Evolutionary conservation across 2,888 invertebrate genomes (phyloP), one percentile per base, ranked within the genome.

Genomic region (Euproctis similis): DNA sequence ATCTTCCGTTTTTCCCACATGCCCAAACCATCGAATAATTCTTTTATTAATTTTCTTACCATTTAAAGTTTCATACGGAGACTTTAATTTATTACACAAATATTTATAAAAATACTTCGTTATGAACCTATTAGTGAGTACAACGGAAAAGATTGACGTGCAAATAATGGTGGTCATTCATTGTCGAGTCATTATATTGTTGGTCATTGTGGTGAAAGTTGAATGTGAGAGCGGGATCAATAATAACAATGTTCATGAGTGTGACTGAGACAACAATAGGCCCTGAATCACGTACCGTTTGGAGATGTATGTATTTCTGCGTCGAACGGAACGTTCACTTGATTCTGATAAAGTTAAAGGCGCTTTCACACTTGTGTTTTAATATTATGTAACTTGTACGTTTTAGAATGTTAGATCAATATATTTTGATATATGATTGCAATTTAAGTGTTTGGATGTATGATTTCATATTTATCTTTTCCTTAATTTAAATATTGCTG

Each of bases 231-330:
- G 41, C 23, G 42, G 31, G 47, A 56, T n/a, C 30, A 39, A 31
- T 28, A 34, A 31, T 37, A 31, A 31, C 4, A 22, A 39, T 34
- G 35, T 38, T 12, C 31, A 32, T 38, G 33, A 33, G 47, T 46
- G 30, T 30, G 39, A 62, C 40, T 30, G 51, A 43, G 48, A 54
- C 6, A 9, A 22, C 8, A 19, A 26, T 4, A 39, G 31, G 31
- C 32, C 31, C 36, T 58, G 55, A 59, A 58, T 58, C 67, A 63
- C 42, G 69, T 63, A 42, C 62, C 64, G 50, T 65, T 66, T 44
- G 44, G 30, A 47, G 56, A 60, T 64, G 57, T 60, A 58, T 4
- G 57, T 51, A 46, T 54, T 47, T 50, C 39, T 46, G 47, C 21
- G 26, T 49, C 51, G 42, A 35, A 31, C 47, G 47, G 17, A 52